These are phyloP conservation scores for Spinus pinus DNA, from an alignment of 2,797 vertebrate genomes.

Conservation along the genomic window DNA sequence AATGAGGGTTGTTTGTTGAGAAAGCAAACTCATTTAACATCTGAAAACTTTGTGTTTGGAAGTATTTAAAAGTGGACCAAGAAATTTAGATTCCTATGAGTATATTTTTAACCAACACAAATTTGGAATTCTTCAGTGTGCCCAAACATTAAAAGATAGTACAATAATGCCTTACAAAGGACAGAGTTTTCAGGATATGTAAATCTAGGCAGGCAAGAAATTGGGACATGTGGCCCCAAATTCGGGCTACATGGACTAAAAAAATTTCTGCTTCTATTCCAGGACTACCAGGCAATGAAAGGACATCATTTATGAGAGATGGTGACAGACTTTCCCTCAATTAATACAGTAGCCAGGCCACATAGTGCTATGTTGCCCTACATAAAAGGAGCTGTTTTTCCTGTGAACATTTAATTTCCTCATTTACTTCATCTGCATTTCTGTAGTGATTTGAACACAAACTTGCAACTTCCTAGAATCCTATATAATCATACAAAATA, in stretches of 20 bases:
- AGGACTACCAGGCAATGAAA: neutral
- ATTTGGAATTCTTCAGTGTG: neutral
- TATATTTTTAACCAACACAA: neutral
- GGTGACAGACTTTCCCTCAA: neutral
- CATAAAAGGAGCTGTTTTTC: neutral
- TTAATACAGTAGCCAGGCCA: neutral
- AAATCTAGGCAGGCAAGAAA: neutral
- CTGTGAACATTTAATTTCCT: neutral
- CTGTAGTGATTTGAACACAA: neutral
- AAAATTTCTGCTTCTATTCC: neutral
- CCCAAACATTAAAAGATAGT: neutral
- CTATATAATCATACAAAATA: neutral
- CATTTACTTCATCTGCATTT: neutral
- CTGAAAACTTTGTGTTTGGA: neutral
- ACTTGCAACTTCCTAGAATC: neutral
- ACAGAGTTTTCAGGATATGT: neutral
- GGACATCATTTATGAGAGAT: neutral
- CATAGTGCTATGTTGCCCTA: neutral
- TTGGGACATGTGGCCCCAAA: neutral
- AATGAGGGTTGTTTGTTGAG: neutral
- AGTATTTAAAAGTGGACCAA: neutral
- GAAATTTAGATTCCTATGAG: neutral
- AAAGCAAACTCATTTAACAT: neutral
- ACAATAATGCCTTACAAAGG: neutral
- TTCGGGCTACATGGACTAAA: neutral